Conservation (phyloP, 1,140 invertebrate genomes). For the Philotrypesis tridentata region DNA sequence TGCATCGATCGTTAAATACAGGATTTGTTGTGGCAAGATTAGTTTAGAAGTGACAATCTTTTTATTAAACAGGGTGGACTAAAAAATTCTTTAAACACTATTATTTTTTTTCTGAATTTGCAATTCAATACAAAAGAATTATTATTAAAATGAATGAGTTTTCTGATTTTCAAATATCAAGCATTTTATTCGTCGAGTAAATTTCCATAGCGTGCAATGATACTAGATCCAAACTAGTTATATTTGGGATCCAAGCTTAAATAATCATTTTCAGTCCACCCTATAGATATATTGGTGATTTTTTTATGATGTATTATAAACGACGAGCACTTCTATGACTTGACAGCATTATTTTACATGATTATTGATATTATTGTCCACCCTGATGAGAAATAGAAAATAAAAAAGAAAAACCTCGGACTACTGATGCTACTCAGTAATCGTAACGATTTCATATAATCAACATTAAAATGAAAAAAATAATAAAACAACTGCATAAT, state of each 20-base stretch:
- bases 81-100: slow-evolving; percentile 21
- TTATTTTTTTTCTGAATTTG: slow-evolving; percentile 26
- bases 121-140: background rate
- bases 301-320: slow-evolving; percentile 34
- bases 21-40: slow-evolving; percentile 30
- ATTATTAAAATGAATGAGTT: slow-evolving; percentile 3
- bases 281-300: background rate
- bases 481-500: slow-evolving; percentile 35
- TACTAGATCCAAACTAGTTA: background rate
- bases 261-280: slow-evolving; percentile 26
- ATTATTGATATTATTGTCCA: slow-evolving; percentile 33
- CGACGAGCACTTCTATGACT: background rate
- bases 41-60: slow-evolving; percentile 42
- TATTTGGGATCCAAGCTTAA: background rate
- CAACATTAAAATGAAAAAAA: slow-evolving; percentile 44
- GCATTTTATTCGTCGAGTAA: slow-evolving; percentile 5
- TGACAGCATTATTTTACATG: slow-evolving; percentile 1
- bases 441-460: slow-evolving; percentile 34
- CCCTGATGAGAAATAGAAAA: slow-evolving; percentile 2
- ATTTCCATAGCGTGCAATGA: background rate
- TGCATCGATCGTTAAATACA: slow-evolving; percentile 50
- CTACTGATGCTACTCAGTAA: slow-evolving; percentile 1
- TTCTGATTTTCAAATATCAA: slow-evolving; percentile 10
- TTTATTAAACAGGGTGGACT: slow-evolving; percentile 31
- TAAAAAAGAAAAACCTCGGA: background rate